Conservation (phyloP, 2,888 invertebrate species). For the Patella depressa region DNA sequence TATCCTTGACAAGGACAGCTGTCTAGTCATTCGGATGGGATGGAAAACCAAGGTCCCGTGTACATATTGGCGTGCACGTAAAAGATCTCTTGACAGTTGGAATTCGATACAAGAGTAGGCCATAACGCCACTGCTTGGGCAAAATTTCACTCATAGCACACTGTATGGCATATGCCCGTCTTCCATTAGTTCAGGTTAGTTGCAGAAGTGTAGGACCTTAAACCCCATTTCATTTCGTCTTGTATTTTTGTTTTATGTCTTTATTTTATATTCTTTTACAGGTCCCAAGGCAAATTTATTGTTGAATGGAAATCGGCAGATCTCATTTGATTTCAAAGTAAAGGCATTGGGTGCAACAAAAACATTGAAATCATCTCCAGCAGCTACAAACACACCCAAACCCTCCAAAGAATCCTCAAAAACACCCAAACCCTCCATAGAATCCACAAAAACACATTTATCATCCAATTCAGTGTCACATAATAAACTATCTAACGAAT, state of each 20-base stretch:
- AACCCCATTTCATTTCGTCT: neutral
- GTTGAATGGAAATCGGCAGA: constrained; percentile 36
- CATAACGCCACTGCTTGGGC: no score
- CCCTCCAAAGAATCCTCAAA: constrained; percentile 12
- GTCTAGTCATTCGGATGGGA: no score
- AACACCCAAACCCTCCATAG: constrained; percentile 5
- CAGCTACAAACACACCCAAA: constrained; percentile 1
- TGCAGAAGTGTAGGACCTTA: neutral
- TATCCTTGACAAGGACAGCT: no score
- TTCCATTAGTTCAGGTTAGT: no score
- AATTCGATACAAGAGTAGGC: no score
- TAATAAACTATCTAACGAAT: no score
- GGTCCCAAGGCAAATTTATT: constrained; percentile 46
- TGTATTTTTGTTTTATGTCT: constrained; percentile 1
- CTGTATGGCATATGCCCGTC: no score
- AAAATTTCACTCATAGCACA: no score
- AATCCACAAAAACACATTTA: neutral
- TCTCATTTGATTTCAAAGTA: constrained; percentile 43
- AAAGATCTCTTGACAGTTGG: no score
- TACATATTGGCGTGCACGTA: no score
- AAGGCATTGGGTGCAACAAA: constrained; percentile 28
- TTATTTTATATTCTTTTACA: constrained; percentile 27
- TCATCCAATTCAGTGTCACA: neutral
- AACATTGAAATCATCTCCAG: neutral
- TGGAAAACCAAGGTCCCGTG: no score